A percentile compares a stretch with the other conserved stretches of the same genome.
phyloP scores from a whole-genome alignment of 2,888 invertebrate species.

The Eilema sororculum region DNA sequence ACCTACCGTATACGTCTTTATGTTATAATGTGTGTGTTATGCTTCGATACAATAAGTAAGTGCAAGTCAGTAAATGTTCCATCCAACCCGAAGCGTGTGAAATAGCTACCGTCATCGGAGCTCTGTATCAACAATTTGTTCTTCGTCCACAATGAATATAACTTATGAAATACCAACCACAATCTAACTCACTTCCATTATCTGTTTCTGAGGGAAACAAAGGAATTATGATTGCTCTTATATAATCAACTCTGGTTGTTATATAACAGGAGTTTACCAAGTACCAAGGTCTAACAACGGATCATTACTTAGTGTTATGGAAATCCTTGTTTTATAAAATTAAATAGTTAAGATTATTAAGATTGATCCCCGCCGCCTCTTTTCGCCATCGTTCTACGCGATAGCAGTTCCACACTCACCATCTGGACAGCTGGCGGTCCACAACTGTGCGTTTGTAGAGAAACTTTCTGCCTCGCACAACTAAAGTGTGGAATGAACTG shows the following conservation, averaged over 20 bases:
- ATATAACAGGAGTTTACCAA: not conserved
- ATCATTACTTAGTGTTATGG: not conserved
- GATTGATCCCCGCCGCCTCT: too few relatives aligned
- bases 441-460: too few relatives aligned
- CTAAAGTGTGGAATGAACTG: too few relatives aligned
- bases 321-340: not conserved
- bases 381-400: too few relatives aligned
- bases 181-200: conserved; percentile 34
- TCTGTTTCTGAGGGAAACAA: conserved; percentile 37
- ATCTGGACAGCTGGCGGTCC: too few relatives aligned
- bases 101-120: conserved; percentile 33
- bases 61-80: conserved; percentile 31
- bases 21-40: conserved; percentile 4
- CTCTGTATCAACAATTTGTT: conserved; percentile 38
- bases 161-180: conserved; percentile 38
- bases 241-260: conserved; percentile 15
- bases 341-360: too few relatives aligned
- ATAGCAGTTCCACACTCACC: too few relatives aligned
- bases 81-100: conserved; percentile 39
- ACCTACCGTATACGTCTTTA: too few relatives aligned
- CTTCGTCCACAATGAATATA: conserved; percentile 13
- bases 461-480: too few relatives aligned
- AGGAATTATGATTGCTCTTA: conserved; percentile 24
- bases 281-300: not conserved
- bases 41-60: conserved; percentile 19